Base-by-base conservation (phyloP, 1,140 invertebrate species). In the Diabrotica undecimpunctata region DNA sequence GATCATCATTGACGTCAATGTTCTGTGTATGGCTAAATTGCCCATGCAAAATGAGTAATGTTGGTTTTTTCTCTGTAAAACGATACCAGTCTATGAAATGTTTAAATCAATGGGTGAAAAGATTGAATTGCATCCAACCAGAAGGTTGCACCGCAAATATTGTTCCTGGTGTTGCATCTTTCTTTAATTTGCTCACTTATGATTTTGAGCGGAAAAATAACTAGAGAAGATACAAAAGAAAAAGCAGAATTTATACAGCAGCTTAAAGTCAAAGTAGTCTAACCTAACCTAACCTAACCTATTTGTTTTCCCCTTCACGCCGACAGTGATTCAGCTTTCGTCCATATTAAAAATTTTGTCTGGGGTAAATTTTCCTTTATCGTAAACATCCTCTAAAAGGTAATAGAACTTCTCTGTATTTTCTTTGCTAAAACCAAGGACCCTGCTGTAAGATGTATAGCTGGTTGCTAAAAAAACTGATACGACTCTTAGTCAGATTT, bases 201-300 rank as follows among this genome's bases (percentile, higher is more conserved):
- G n/a, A 65, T 66, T 71, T 77, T 79, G n/a, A 74, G 55, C 0
- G 77, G 76, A 68, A 77, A 79, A 57, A 79, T 75, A 8, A 80
- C 65, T 68, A 78, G 54, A 50, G 75, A 72, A 35, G 76, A 75
- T 8, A 80, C 64, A 73, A 77, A 79, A 46, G 53, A 67, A 6
- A 75, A 75, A 56, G 55, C 55, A 11, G 78, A 76, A 66, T 70
- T 80, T 75, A 79, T 80, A 53, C 70, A 65, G 8, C 72, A 6
- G 35, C 66, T 61, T 53, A 64, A 7, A 13, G 72, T 79, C 13
- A 71, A 51, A 50, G 79, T 74, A 66, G n/a, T 75, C 76, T 37
- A 80, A 46, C 7, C 11, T 0, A 46, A 8, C 7, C 11, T 10
- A 46, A 46, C 7, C 11, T 10, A 7, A 1, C 39, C 81, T 84